Conservation (phyloP, 2,888 invertebrate species). For the Parnassius smintheus region DNA sequence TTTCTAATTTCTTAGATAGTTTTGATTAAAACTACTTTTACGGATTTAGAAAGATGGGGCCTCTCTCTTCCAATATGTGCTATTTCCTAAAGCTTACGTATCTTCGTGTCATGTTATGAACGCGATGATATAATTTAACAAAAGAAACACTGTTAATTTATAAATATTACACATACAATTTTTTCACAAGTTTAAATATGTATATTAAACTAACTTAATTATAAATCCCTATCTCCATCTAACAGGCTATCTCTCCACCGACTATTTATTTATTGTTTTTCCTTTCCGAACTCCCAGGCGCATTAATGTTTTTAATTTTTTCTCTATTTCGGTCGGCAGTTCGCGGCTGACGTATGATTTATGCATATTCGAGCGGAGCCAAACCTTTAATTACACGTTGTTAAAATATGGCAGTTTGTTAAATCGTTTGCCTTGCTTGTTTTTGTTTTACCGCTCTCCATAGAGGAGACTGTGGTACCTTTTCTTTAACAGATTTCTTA, state of each 20-base stretch:
- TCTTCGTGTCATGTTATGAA: too few relatives aligned
- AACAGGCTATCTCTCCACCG: slow-evolving; percentile 29
- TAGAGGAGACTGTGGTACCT: slow-evolving; percentile 54
- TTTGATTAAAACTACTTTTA: too few relatives aligned
- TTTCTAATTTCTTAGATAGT: too few relatives aligned
- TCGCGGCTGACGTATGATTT: slow-evolving; percentile 78
- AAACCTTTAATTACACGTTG: slow-evolving; percentile 81
- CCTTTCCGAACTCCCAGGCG: slow-evolving; percentile 54
- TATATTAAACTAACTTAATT: slow-evolving; percentile 27
- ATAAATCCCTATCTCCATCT: slow-evolving; percentile 26
- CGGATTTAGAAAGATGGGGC: too few relatives aligned
- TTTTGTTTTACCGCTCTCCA: slow-evolving; percentile 76
- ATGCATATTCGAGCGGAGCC: slow-evolving; percentile 78
- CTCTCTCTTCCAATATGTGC: too few relatives aligned
- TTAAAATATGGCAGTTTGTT: slow-evolving; percentile 82
- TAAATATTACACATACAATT: slow-evolving; percentile 16
- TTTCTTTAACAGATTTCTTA: slow-evolving; percentile 43
- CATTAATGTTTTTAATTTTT: slow-evolving; percentile 79
- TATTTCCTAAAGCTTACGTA: too few relatives aligned
- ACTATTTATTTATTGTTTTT: slow-evolving; percentile 46
- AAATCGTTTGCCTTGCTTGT: slow-evolving; percentile 70
- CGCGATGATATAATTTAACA: too few relatives aligned
- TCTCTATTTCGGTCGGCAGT: slow-evolving; percentile 80
- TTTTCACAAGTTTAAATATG: too few relatives aligned
- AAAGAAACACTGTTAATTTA: too few relatives aligned